Evolutionary conservation across 2,113 vertebrate genomes (phyloP), one percentile per base, ranked within the genome.

Genomic region (Nicator chloris): DNA sequence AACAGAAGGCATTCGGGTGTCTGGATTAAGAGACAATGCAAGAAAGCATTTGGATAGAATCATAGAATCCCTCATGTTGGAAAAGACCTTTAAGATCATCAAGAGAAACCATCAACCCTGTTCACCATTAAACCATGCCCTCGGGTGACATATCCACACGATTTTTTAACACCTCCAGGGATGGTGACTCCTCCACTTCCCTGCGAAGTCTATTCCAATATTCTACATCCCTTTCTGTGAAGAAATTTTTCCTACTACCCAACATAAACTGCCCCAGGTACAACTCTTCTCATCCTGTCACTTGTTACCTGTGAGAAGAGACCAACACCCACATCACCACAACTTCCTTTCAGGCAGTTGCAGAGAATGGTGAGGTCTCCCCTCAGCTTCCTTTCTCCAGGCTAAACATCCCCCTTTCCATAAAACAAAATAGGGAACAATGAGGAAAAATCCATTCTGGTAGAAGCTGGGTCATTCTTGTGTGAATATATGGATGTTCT

Each of bases 371-470:
- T 13, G 17, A 63, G 4, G 17, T 61, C 31, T 76, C 30, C 63
- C 40, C 22, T 54, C 47, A 49, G 21, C 18, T 35, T 54, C 31
- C 70, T 37, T 49, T 31, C 87, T 33, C 13, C 40, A 69, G 26
- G 15, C 31, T 49, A 63, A 61, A 42, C 18, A 56, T 0, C 10
- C 3, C 7, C 14, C 3, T 65, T 79, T 80, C 47, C 22, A 65
- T 57, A 50, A 66, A 89, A 82, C 12, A 77, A 90, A 92, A 42
- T 2, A 63, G 15, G 21, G 33, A 87, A 53, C 24, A 88, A 64
- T 27, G 45, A 86, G 56, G 56, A 77, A 86, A 87, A 95, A 86
- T n/a, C 45, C 90, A 93, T 91, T 76, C 90, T 90, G 63, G 71
- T 23, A 87, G 51, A 90, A 71, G n/a, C 64, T 57, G 2, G 8